Conservation (phyloP, 2,113 vertebrate species). For the Tautogolabrus adspersus region DNA sequence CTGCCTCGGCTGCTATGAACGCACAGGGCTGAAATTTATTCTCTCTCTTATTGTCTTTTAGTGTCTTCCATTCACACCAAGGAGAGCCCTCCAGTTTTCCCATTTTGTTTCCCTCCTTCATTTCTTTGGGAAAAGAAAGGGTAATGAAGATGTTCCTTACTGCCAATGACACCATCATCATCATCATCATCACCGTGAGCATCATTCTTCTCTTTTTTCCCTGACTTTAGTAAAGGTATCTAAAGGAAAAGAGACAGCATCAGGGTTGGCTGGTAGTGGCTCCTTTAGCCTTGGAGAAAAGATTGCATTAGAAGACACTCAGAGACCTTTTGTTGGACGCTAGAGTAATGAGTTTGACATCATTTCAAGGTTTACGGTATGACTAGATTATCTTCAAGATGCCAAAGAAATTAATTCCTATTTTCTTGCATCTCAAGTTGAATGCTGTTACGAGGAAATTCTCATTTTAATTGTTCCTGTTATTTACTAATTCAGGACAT, state of each 20-base stretch:
- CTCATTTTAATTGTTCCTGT: background rate
- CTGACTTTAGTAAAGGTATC: background rate
- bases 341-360: background rate
- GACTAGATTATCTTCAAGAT: background rate
- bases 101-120: slow-evolving; percentile 32
- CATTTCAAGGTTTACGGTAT: background rate
- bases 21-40: slow-evolving; percentile 53
- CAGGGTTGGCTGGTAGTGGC: background rate
- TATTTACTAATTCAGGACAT: no score
- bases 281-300: slow-evolving; percentile 9
- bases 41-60: slow-evolving; percentile 48
- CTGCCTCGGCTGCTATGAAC: slow-evolving; percentile 27
- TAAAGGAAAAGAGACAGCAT: background rate
- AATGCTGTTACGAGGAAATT: background rate
- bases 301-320: background rate
- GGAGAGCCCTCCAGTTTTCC: slow-evolving; percentile 34
- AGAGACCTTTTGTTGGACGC: background rate
- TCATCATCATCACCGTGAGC: slow-evolving; percentile 12
- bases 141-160: slow-evolving; percentile 45
- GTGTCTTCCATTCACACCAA: slow-evolving; percentile 32
- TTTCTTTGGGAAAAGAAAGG: slow-evolving; percentile 39
- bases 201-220: slow-evolving; percentile 16
- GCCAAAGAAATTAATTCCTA: background rate
- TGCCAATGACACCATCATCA: slow-evolving; percentile 29
- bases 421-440: background rate